phyloP scores from a whole-genome alignment of 23 tunicate species.

The Oikopleura albicans region DNA sequence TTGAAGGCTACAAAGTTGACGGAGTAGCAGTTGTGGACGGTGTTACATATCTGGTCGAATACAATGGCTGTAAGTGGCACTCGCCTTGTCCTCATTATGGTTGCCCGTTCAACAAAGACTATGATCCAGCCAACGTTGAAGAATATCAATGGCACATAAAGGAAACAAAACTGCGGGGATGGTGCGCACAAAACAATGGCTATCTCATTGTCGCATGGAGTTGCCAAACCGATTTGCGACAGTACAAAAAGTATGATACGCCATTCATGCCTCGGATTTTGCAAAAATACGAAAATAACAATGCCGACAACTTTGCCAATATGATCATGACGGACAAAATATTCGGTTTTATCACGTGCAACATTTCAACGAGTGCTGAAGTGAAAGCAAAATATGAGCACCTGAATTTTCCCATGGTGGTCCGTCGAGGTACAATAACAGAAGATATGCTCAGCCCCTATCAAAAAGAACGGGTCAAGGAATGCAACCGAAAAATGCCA shows the following conservation, averaged over 20 bases:
- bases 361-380: background rate
- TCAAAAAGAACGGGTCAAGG: background rate
- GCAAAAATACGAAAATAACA: no score
- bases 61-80: background rate
- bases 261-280: no score
- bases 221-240: no score
- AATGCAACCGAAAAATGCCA: background rate
- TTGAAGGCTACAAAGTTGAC: background rate
- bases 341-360: background rate
- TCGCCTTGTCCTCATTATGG: background rate
- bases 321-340: background rate
- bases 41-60: background rate
- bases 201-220: no score
- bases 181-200: no score
- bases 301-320: no score
- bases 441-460: background rate
- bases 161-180: no score
- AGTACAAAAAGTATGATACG: no score
- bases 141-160: background rate
- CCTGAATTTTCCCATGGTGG: background rate
- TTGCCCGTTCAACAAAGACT: background rate
- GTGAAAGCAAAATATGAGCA: background rate
- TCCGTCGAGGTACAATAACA: background rate
- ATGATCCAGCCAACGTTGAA: background rate
- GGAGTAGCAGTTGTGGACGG: background rate